Evolutionary conservation across 2,888 invertebrate species (phyloP).

Genomic region (Myopa testacea): DNA sequence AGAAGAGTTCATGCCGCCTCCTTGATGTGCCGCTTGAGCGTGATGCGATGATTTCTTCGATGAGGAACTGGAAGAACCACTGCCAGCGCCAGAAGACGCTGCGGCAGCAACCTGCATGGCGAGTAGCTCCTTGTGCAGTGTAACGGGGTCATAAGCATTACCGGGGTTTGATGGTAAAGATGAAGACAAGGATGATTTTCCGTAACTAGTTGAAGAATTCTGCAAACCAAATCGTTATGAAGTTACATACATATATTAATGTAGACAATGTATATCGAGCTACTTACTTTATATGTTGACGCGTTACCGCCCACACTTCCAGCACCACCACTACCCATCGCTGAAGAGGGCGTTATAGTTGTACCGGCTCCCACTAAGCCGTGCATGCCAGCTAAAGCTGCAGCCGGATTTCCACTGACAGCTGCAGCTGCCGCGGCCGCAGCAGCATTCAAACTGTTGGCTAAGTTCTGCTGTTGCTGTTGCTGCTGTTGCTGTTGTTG

Average conservation of each 20-base stretch:
- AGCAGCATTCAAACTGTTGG: conserved; percentile 63
- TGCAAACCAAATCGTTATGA: conserved; percentile 40
- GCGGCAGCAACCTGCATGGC: conserved; percentile 69
- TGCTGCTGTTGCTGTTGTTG: conserved; percentile 61
- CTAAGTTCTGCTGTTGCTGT: conserved; percentile 62
- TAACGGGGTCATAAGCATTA: conserved; percentile 67
- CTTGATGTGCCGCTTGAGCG: conserved; percentile 46
- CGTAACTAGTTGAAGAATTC: conserved; percentile 63
- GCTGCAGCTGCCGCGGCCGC: conserved; percentile 63
- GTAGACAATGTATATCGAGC: neutral
- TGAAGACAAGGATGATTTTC: conserved; percentile 62
- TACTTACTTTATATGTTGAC: conserved; percentile 30
- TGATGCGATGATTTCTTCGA: conserved; percentile 54
- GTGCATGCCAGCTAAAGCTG: conserved; percentile 62
- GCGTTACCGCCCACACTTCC: conserved; percentile 50
- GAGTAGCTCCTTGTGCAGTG: conserved; percentile 67
- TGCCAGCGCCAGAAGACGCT: conserved; percentile 57
- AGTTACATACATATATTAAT: conserved; percentile 1
- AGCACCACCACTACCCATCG: conserved; percentile 52
- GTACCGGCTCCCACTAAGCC: conserved; percentile 64
- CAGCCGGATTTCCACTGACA: conserved; percentile 59
- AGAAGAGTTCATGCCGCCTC: conserved; percentile 44
- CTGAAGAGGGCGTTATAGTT: conserved; percentile 62
- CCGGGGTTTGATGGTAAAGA: conserved; percentile 60
- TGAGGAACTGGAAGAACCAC: conserved; percentile 48